These are phyloP conservation scores for Regulus satrapa DNA, from an alignment of 2,113 vertebrate genomes.

Conservation along the genomic window DNA sequence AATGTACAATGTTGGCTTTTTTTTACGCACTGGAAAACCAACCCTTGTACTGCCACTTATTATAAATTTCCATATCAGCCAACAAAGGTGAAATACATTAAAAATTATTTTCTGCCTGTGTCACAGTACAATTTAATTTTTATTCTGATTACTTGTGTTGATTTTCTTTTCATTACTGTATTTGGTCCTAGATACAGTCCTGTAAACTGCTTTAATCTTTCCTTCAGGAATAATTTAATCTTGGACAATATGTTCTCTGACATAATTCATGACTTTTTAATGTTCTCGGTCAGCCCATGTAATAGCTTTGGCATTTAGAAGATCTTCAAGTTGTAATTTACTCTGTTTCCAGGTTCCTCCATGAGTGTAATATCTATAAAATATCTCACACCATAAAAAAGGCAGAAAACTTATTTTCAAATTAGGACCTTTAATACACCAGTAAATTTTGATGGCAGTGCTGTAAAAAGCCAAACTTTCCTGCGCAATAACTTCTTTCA, in stretches of 20 bases:
- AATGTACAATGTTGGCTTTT: neutral
- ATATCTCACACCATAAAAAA: neutral
- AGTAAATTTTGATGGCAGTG: slow-evolving; percentile 35
- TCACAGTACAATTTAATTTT: neutral
- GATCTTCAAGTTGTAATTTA: slow-evolving; percentile 11
- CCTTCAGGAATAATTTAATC: slow-evolving; percentile 29
- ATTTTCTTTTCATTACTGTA: neutral
- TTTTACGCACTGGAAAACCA: neutral
- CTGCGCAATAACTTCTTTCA: neutral
- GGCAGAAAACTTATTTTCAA: slow-evolving; percentile 5
- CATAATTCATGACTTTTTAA: neutral
- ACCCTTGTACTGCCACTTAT: neutral
- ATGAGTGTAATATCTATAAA: neutral
- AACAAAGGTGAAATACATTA: neutral
- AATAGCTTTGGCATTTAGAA: slow-evolving; percentile 40
- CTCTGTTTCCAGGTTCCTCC: neutral
- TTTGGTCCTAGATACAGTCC: neutral
- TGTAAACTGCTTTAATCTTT: neutral
- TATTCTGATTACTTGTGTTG: neutral
- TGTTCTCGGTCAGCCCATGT: neutral
- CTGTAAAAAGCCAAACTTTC: slow-evolving; percentile 6
- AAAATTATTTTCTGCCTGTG: neutral
- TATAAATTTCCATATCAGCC: neutral
- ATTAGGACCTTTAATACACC: neutral
- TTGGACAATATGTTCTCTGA: neutral